A percentile compares a stretch with the other conserved stretches of the same genome.
These are phyloP conservation scores for Anarhynchus alexandrinus DNA, from an alignment of 2,113 vertebrate species.

Conservation along the genomic window DNA sequence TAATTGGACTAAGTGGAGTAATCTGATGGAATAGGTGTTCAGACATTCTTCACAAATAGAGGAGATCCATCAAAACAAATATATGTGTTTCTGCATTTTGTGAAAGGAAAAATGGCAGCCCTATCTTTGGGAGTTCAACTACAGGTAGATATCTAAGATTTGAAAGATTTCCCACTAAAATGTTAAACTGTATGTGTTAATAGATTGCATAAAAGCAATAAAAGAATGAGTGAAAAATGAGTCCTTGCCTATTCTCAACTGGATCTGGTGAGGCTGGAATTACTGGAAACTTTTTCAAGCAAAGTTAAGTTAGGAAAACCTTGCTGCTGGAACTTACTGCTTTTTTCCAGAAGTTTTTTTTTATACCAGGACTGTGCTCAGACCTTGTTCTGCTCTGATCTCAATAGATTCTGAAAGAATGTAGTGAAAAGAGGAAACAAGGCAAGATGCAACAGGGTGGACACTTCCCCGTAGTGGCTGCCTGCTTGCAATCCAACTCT, in stretches of 20 bases:
- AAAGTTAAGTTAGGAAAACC: neutral
- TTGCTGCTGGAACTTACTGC: neutral
- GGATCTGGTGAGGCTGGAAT: neutral
- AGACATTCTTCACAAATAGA: neutral
- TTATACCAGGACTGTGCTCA: neutral
- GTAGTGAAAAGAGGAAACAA: neutral
- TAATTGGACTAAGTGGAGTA: neutral
- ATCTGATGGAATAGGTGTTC: neutral
- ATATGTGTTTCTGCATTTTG: neutral
- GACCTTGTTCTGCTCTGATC: neutral
- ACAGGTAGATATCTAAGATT: neutral
- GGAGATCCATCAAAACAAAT: neutral
- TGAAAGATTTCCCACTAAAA: neutral
- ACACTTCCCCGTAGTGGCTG: neutral
- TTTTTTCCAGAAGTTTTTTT: neutral
- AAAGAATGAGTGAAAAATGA: neutral
- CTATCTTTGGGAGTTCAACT: neutral
- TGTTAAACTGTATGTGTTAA: neutral
- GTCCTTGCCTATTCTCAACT: neutral
- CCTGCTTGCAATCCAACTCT: neutral
- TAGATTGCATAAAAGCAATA: neutral
- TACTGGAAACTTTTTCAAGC: neutral
- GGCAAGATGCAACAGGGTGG: neutral
- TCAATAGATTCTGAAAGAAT: neutral
- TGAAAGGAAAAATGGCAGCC: neutral